phyloP scores from a whole-genome alignment of 1,140 invertebrate species.

The Drosophila sproati region DNA sequence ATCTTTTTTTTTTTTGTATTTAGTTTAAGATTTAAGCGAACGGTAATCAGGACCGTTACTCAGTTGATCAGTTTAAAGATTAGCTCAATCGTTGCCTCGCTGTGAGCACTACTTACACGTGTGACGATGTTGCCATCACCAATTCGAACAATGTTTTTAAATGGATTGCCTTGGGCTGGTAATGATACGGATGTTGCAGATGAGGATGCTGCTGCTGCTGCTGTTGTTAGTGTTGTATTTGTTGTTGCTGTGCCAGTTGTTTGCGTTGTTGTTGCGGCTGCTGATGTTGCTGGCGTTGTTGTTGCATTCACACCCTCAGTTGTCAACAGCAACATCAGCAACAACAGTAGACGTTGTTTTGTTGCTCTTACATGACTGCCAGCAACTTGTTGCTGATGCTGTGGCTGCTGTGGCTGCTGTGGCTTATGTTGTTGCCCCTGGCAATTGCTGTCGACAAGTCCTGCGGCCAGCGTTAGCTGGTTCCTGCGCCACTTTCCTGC shows the following conservation, averaged over 20 bases:
- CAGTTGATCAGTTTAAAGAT: not conserved
- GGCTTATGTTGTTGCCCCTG: slow-evolving; percentile 38
- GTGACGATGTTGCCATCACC: slow-evolving; percentile 76
- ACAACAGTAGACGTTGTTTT: slow-evolving; percentile 34
- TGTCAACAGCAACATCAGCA: slow-evolving; percentile 56
- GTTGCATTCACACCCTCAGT: slow-evolving; percentile 84
- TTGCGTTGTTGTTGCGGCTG: slow-evolving; percentile 74
- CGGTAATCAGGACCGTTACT: not conserved
- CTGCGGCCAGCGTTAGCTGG: slow-evolving; percentile 44
- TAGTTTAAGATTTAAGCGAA: not conserved
- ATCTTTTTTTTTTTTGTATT: not conserved
- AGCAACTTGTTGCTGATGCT: slow-evolving; percentile 56
- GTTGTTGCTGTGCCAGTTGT: slow-evolving; percentile 85
- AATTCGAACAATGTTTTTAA: slow-evolving; percentile 71
- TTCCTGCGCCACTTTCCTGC: slow-evolving; percentile 91
- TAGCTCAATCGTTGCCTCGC: too few species aligned
- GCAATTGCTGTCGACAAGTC: slow-evolving; percentile 39
- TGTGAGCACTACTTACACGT: slow-evolving; percentile 53
- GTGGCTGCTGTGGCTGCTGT: slow-evolving; percentile 2
- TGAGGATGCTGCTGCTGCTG: slow-evolving; percentile 17
- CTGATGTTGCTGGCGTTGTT: slow-evolving; percentile 84
- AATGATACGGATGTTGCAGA: slow-evolving; percentile 26
- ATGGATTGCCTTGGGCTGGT: slow-evolving; percentile 55
- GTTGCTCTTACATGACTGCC: slow-evolving; percentile 43
- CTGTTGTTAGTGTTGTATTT: slow-evolving; percentile 38